phyloP scores from a whole-genome alignment of 35 echinoderm and acorn worm genomes.

The Anneissia japonica region DNA sequence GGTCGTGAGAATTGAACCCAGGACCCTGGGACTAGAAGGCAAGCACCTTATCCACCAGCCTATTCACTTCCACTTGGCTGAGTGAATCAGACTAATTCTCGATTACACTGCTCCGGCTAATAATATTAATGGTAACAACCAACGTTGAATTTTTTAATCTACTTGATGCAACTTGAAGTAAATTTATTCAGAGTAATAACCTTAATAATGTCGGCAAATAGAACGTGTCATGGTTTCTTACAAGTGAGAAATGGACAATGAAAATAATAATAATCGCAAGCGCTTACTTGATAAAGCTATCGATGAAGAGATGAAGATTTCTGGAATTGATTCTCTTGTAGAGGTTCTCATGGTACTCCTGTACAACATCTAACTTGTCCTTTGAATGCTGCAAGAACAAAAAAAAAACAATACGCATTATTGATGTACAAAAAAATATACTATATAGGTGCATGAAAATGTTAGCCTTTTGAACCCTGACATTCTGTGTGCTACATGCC shows the following conservation, averaged over 20 bases:
- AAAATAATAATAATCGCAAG: background rate
- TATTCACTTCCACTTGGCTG: no score
- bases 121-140: background rate
- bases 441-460: no score
- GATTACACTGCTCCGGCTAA: no score
- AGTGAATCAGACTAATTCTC: no score
- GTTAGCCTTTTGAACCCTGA: no score
- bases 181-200: background rate
- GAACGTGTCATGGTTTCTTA: background rate
- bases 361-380: conserved; percentile 57
- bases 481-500: no score
- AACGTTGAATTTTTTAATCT: background rate
- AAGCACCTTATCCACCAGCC: no score
- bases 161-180: conserved; percentile 3
- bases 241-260: background rate
- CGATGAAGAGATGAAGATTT: conserved; percentile 83
- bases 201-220: background rate
- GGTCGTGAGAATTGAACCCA: no score
- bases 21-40: no score
- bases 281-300: conserved; percentile 80
- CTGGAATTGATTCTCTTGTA: conserved; percentile 92
- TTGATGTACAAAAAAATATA: background rate
- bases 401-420: background rate
- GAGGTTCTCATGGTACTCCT: conserved; percentile 74
- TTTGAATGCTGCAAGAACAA: conserved; percentile 37